Evolutionary conservation across 2,888 invertebrate species (phyloP), one percentile per base, ranked within the genome.

Genomic region (Silvanus unidentatus): DNA sequence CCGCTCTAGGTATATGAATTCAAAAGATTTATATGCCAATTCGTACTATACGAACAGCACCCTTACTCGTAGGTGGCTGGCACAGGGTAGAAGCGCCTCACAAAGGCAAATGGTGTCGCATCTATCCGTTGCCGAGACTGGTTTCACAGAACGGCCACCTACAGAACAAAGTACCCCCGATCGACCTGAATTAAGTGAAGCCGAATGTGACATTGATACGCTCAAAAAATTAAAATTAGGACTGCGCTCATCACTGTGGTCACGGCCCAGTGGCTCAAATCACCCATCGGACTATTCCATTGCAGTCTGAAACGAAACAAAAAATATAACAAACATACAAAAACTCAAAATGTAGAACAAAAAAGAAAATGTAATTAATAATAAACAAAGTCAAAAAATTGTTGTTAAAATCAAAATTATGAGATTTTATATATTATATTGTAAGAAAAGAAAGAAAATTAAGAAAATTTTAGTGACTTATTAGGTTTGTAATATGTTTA

Each of bases 191-290:
- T 71, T 83, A 57, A 80, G 81, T 59, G 84, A 83, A 64, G 81
- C 82, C 43, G 84, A 84, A 65, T 82, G 82, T 70, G 84, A 84
- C 75, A 81, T 84, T 69, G 84, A 85, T 64, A 82, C 84, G 46
- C 69, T 85, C 58, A 84, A 84, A 69, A 85, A 84, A 66, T 72
- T 84, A 51, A 84, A 84, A 69, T 71, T 84, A 54, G 84, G 84
- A 27, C 73, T 83, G 62, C 74, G 82, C 49, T 84, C 83, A 45
- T 81, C 83, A 45, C 72, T 85, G 16, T 85, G 84, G 84, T 82
- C 84, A 27, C 74, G 82, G 53, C 82, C 82, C 55, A 72, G 67
- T 54, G 75, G 75, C 58, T 74, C 77, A 56, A 72, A 75, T 13
- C 53, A 50, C 28, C 80, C 81, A 58, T 81, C 83, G 57, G 84